Evolutionary conservation across 2,888 invertebrate species (phyloP).

Genomic region (Nephrotoma flavescens): DNA sequence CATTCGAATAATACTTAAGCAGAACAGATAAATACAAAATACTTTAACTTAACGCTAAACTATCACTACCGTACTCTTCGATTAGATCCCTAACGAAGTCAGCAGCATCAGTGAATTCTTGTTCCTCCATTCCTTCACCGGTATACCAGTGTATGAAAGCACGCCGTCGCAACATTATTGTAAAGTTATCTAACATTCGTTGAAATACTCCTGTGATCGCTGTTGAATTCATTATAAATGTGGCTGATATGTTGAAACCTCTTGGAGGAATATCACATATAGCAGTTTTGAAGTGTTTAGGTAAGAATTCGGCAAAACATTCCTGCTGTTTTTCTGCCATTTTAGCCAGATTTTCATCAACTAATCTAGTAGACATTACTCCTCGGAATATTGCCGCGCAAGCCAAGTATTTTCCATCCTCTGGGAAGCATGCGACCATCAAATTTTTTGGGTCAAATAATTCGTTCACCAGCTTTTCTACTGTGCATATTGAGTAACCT

Average conservation of each 20-base stretch:
- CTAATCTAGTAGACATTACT: conserved; percentile 62
- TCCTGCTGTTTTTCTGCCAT: conserved; percentile 61
- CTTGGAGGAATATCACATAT: conserved; percentile 76
- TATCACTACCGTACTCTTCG: conserved; percentile 42
- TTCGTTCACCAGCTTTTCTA: conserved; percentile 41
- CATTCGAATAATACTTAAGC: too few species aligned
- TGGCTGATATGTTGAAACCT: conserved; percentile 72
- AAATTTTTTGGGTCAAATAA: conserved; percentile 68
- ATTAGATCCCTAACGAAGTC: conserved; percentile 60
- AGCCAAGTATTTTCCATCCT: conserved; percentile 61
- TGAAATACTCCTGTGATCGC: conserved; percentile 69
- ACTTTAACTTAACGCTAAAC: too few species aligned
- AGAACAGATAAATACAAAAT: too few species aligned
- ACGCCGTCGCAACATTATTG: conserved; percentile 67
- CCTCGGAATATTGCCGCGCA: conserved; percentile 59
- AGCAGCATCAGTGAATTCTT: conserved; percentile 74
- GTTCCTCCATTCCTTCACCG: conserved; percentile 77
- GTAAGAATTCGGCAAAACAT: conserved; percentile 69
- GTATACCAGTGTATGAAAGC: conserved; percentile 81
- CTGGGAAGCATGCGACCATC: conserved; percentile 68
- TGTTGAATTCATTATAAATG: conserved; percentile 71
- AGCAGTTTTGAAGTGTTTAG: conserved; percentile 72
- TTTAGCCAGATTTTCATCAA: conserved; percentile 59
- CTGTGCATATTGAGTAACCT: conserved; percentile 31
- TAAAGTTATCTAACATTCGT: conserved; percentile 59